phyloP scores from a whole-genome alignment of 2,888 invertebrate species.

The Bhutanitis thaidina region DNA sequence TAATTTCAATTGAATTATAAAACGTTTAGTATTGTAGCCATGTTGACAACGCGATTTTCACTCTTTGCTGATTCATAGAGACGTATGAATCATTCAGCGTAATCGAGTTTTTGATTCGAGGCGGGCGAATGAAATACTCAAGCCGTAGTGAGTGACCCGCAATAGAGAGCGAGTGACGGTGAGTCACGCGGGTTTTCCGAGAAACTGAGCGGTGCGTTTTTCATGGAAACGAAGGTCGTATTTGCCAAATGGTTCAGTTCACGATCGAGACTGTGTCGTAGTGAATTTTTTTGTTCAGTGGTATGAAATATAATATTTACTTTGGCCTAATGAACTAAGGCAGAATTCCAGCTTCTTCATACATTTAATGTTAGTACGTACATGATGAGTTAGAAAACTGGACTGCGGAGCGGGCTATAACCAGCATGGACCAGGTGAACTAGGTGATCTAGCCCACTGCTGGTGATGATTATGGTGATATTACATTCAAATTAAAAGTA shows the following conservation, averaged over 20 bases:
- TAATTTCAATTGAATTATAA: neutral
- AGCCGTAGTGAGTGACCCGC: slow-evolving; percentile 71
- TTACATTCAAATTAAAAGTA: too few species aligned
- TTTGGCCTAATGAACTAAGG: too few species aligned
- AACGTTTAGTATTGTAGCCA: neutral
- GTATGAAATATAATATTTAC: too few species aligned
- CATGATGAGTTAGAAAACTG: too few species aligned
- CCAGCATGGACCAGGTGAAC: too few species aligned
- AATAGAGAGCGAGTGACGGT: slow-evolving; percentile 61
- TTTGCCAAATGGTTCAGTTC: slow-evolving; percentile 6
- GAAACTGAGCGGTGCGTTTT: slow-evolving; percentile 62
- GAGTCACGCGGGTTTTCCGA: slow-evolving; percentile 78
- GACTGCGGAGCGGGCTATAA: too few species aligned
- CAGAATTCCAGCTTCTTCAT: too few species aligned
- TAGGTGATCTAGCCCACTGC: too few species aligned
- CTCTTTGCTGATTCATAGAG: slow-evolving; percentile 67
- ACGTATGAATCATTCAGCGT: slow-evolving; percentile 70
- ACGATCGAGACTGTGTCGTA: neutral
- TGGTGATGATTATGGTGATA: too few species aligned
- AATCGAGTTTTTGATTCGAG: slow-evolving; percentile 77
- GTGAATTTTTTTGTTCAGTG: too few species aligned
- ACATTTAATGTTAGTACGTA: too few species aligned
- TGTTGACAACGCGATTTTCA: slow-evolving; percentile 45
- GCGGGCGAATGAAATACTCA: slow-evolving; percentile 71
- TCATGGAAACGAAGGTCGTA: slow-evolving; percentile 71